Evolutionary conservation across 1,140 invertebrate species (phyloP).

Genomic region (Anadara kagoshimensis): DNA sequence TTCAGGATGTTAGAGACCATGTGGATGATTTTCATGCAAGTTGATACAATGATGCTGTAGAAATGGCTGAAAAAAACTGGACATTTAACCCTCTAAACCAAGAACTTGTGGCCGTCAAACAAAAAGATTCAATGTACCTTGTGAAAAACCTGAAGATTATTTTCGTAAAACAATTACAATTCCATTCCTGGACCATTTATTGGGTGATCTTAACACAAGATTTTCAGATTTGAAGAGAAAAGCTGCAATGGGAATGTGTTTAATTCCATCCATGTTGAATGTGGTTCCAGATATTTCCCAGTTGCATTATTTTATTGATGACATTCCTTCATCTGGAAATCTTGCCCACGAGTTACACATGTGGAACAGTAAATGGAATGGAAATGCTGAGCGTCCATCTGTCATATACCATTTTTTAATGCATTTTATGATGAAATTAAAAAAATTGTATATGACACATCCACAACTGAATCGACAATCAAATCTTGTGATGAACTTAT

Average conservation of each 20-base stretch:
- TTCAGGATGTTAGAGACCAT: too few species aligned
- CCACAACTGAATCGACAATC: too few species aligned
- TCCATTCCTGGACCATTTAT: conserved; percentile 11
- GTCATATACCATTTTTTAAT: too few species aligned
- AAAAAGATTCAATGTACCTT: conserved; percentile 4
- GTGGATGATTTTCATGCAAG: conserved; percentile 1
- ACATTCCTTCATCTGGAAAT: too few species aligned
- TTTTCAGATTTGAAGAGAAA: conserved; percentile 1
- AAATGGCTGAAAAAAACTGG: background rate
- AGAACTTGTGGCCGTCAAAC: conserved; percentile 12
- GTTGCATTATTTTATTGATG: background rate
- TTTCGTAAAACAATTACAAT: conserved; percentile 6
- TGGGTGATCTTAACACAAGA: conserved; percentile 2
- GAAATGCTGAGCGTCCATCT: background rate
- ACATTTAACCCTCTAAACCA: background rate
- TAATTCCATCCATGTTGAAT: background rate
- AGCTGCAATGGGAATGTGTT: background rate
- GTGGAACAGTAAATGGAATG: conserved; percentile 1
- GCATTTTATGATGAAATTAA: too few species aligned
- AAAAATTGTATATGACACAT: too few species aligned
- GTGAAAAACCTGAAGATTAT: conserved; percentile 3
- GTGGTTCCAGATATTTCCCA: background rate
- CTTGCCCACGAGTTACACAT: conserved; percentile 4
- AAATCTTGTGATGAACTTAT: too few species aligned
- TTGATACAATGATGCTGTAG: background rate